Evolutionary conservation across 1,140 invertebrate species (phyloP), one percentile per base, ranked within the genome.

Genomic region (Drosophila simulans): DNA sequence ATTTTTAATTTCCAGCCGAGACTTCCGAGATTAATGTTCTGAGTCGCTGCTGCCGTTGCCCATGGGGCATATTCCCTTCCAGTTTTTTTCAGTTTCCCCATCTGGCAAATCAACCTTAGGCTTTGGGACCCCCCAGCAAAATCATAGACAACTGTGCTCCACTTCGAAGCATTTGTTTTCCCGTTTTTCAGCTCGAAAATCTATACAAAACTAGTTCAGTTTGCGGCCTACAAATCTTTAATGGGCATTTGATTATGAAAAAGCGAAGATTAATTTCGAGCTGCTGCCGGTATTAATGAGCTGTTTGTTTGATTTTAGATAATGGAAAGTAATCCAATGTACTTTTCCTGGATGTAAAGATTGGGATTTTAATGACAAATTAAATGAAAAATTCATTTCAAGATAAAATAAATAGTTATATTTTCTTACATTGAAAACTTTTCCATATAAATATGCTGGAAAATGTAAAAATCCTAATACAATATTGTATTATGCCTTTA

Each of bases 21-120:
- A 64, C 75, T 79, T 56, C 53, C 65, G 74, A 88, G 82, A 86
- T 88, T 88, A 86, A 86, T 86, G 82, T 86, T 86, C 78, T 86
- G 82, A 88, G 74, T 76, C 83, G 78, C 65, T 78, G 72, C 35
- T 35, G 56, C 58, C 35, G 11, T 12, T 15, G 45, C 71, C 73
- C 53, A 51, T 17, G 59, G 17, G 5, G 12, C 25, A 58, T 55
- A 45, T 37, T 55, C 27, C 25, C 56, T 59, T 31, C 48, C 27
- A 22, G 35, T 22, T 35, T 15, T 35, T 15, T 40, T 45, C 25
- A 17, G 2, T 39, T 37, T 17, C 31, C 13, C 25, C 34, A 11
- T 4, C 13, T 27, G 10, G 48, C 25, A 31, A n/a, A 37, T 17
- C 10, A 25, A 25, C 57, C 48, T 42, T n/a, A 22, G 43, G 56